Conservation (phyloP, 2,113 vertebrate species). For the Eupsittula cactorum region DNA sequence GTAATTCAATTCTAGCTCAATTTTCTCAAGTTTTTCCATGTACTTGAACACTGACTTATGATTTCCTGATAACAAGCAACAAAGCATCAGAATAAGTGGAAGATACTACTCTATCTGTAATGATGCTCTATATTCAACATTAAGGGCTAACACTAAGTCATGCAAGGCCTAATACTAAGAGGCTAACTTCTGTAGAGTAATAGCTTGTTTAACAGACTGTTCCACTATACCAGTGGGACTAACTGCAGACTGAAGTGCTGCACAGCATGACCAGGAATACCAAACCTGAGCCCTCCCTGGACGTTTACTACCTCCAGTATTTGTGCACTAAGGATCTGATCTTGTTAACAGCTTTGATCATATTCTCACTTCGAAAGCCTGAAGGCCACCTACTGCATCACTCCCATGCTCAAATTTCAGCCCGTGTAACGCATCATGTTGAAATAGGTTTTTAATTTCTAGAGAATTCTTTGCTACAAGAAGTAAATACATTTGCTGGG, state of each 20-base stretch:
- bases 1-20: neutral
- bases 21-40: neutral
- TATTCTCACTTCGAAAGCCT: neutral
- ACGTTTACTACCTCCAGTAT: neutral
- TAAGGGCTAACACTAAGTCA: neutral
- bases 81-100: neutral
- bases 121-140: neutral
- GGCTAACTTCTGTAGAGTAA: neutral
- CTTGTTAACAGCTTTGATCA: fast-evolving
- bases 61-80: neutral
- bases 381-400: fast-evolving
- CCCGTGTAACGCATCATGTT: neutral
- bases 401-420: neutral
- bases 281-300: neutral
- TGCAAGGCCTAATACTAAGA: neutral
- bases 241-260: neutral
- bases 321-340: neutral
- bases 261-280: neutral
- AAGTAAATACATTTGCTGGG: neutral
- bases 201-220: neutral
- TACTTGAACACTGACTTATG: neutral
- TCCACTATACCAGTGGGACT: neutral
- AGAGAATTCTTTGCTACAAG: neutral
- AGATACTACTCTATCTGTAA: neutral
- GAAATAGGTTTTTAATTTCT: neutral